Evolutionary conservation across 2,888 invertebrate genomes (phyloP), one percentile per base, ranked within the genome.

Genomic region (Athetis lepigone): DNA sequence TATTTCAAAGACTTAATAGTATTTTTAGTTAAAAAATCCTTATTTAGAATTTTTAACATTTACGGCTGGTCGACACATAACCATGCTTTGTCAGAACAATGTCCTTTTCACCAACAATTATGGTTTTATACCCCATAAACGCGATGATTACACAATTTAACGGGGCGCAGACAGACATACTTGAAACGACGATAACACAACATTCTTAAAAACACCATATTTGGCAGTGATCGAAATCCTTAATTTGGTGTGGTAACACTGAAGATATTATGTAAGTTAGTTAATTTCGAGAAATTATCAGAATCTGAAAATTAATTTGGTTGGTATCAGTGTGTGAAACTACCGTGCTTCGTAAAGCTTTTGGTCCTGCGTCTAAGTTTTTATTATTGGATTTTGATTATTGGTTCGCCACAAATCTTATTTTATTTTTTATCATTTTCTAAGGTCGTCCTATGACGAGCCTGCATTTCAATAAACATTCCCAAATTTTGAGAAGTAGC

Each of bases 171-270:
- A 37, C 40, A 42, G n/a, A 54, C 36, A 40, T 19, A 23, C 9
- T 50, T 47, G 21, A 46, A 40, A 21, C 27, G 2, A 36, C 60
- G 7, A 19, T 47, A 39, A 54, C 43, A 25, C 39, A 42, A 42
- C 21, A 39, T 39, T 39, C 64, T 62, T 43, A 5, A 47, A 65
- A 75, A 59, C 13, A 2, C 49, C 60, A 0, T 63, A 55, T 9
- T 40, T 66, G 78, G 78, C 47, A 65, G 57, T 50, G 75, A 69
- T 70, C 74, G 9, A 50, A 60, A 73, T 73, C 73, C 49, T 47
- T 51, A 45, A 29, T 29, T 21, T n/a, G 2, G 43, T 73, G 57
- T 67, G 50, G 61, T 18, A 68, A 68, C 54, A 57, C 36, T 58
- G n/a, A 39, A 23, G 18, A 52, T 27, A n/a, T 60, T 27, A 36